Conservation (phyloP, 1,140 invertebrate species). For the Acyrthosiphon pisum region DNA sequence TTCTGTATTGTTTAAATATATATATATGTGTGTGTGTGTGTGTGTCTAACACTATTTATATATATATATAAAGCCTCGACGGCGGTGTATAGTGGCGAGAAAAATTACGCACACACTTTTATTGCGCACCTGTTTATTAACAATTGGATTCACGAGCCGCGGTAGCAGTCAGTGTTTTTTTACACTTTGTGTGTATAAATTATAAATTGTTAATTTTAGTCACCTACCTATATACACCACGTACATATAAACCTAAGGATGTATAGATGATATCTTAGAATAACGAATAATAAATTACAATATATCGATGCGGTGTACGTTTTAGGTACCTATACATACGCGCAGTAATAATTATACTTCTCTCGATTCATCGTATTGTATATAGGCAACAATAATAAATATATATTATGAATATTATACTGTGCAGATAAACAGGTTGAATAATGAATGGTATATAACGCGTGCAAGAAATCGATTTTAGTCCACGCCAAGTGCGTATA, state of each 20-base stretch:
- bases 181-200: background rate
- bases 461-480: slow-evolving; percentile 30
- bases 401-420: background rate
- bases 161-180: background rate
- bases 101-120: background rate
- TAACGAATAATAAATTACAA: background rate
- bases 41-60: background rate
- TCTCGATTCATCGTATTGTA: background rate
- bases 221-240: background rate
- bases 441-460: slow-evolving; percentile 20
- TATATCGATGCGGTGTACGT: background rate
- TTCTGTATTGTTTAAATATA: background rate
- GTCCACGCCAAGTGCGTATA: background rate
- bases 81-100: background rate
- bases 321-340: background rate
- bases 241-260: background rate
- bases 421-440: background rate
- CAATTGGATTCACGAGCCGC: background rate
- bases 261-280: too few species aligned
- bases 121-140: slow-evolving; percentile 1
- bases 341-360: slow-evolving; percentile 4
- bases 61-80: background rate
- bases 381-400: background rate
- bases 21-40: background rate
- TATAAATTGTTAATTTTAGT: background rate